Evolutionary conservation across 2,888 invertebrate species (phyloP).

Genomic region (Smittia sp.): DNA sequence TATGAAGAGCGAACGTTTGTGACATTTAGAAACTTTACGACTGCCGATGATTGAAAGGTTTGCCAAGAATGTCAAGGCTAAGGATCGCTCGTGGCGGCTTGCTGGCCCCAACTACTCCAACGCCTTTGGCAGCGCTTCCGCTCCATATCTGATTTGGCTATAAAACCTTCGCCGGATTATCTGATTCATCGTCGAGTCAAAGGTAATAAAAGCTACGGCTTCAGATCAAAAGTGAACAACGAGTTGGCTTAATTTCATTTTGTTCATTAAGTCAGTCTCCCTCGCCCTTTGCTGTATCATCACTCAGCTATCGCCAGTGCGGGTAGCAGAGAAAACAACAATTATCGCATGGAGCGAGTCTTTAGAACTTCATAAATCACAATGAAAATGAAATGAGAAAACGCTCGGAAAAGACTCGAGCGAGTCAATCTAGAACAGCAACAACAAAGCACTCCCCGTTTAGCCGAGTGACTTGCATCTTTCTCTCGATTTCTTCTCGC

Average conservation of each 20-base stretch:
- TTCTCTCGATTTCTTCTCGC: background rate
- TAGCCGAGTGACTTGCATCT: constrained; percentile 32
- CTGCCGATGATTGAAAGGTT: too few species aligned
- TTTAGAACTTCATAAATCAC: constrained; percentile 12
- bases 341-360: background rate
- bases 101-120: too few species aligned
- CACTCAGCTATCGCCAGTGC: background rate
- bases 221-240: background rate
- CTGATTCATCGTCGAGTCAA: background rate
- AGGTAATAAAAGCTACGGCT: background rate
- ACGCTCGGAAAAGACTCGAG: background rate
- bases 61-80: too few species aligned
- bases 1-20: too few species aligned
- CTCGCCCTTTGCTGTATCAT: background rate
- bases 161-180: background rate
- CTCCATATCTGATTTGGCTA: background rate
- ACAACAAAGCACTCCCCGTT: constrained; percentile 21
- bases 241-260: constrained; percentile 25
- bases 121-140: too few species aligned
- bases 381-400: background rate
- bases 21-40: too few species aligned
- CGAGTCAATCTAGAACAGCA: background rate
- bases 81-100: too few species aligned
- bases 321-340: background rate
- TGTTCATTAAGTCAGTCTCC: background rate